These are phyloP conservation scores for Pomatorhinus ruficollis DNA, from an alignment of 2,113 vertebrate species.

Conservation along the genomic window DNA sequence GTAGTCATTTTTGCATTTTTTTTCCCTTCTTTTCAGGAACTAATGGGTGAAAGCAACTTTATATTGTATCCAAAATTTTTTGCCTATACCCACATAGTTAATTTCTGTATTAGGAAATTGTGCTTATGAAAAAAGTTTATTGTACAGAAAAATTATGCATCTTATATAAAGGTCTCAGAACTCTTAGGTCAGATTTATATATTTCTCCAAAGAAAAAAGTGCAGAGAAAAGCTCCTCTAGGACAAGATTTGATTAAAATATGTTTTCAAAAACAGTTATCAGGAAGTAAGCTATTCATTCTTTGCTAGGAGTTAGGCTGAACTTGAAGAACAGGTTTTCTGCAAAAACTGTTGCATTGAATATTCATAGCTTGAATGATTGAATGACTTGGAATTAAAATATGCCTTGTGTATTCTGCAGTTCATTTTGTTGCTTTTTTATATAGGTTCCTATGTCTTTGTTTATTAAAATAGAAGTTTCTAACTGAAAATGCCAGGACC, in stretches of 20 bases:
- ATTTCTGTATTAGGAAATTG: background rate
- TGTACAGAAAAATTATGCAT: background rate
- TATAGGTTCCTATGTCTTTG: background rate
- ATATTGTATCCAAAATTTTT: background rate
- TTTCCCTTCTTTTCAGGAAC: background rate
- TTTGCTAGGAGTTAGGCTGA: background rate
- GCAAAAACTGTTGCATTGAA: background rate
- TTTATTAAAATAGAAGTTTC: background rate
- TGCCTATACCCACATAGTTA: background rate
- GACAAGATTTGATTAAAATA: background rate
- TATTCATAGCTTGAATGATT: background rate
- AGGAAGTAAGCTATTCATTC: background rate
- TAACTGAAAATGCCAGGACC: background rate
- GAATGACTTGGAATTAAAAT: background rate
- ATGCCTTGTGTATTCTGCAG: background rate
- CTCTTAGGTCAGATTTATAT: background rate
- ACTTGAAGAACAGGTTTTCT: background rate
- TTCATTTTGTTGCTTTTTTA: background rate
- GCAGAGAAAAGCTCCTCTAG: background rate
- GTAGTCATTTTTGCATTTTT: background rate
- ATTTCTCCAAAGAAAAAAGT: background rate
- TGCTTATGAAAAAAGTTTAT: background rate
- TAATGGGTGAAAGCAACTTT: background rate
- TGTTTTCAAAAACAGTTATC: background rate
- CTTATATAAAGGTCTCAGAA: background rate